These are phyloP conservation scores for Aspidiotus rigidus DNA, from an alignment of 2,888 invertebrate species.

Conservation along the genomic window DNA sequence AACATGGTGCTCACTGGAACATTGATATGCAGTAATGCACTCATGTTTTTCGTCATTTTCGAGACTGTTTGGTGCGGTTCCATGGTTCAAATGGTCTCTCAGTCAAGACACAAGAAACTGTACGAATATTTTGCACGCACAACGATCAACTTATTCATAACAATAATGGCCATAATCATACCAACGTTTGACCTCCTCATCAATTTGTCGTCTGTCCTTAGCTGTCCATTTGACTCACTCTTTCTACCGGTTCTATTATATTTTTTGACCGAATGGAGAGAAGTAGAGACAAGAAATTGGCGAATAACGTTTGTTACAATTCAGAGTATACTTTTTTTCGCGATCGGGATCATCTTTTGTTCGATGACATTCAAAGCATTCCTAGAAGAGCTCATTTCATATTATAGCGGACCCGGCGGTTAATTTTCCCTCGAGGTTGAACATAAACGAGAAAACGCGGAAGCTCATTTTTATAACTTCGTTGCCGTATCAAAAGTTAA, in stretches of 20 bases:
- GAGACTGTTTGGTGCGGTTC: conserved; percentile 11
- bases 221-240: conserved; percentile 16
- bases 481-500: no score
- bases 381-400: no score
- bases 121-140: conserved; percentile 16
- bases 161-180: conserved; percentile 11
- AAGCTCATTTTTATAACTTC: no score
- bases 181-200: conserved; percentile 15
- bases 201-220: conserved; percentile 17
- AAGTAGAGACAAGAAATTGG: neutral
- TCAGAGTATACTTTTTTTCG: no score
- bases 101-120: neutral
- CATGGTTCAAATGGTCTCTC: neutral
- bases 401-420: no score
- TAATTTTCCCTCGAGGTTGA: no score
- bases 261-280: conserved; percentile 9
- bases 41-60: neutral
- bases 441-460: no score
- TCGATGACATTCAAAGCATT: no score
- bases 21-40: neutral
- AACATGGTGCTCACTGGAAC: neutral
- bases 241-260: conserved; percentile 14
- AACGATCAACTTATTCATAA: conserved; percentile 7
- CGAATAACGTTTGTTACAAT: no score
- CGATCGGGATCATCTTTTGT: no score